Base-by-base conservation (phyloP, 2,797 vertebrate genomes). In the Chromobotia macracanthus region DNA sequence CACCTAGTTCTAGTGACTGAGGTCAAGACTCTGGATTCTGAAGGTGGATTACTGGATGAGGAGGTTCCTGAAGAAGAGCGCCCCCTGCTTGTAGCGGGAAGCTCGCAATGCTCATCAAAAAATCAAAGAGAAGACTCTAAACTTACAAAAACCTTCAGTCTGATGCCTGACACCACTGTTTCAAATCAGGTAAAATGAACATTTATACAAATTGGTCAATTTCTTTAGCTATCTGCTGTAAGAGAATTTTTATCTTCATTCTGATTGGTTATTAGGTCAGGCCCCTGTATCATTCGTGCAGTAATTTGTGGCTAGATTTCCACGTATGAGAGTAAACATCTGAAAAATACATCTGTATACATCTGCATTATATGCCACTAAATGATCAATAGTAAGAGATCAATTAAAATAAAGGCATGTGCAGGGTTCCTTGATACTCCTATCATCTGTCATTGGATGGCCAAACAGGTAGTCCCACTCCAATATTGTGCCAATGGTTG, bases 1-100 rank as follows among this genome's bases (percentile, higher is more conserved):
- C 88, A 92, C 72, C 91, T 95, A 0, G 51, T 90, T 69, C 83
- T 95, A 2, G 87, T 91, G 75, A 77, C 85, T 0, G 86, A 93
- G 55, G 86, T 87, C 19, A 55, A 18, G 11, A 55, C 67, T 13
- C 56, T 5, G 5, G 87, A 87, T 18, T 67, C 63, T 0, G 87
- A 88, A 28, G 77, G 9, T 0, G 71, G 58, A 44, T 75, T 81
- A 61, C 16, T 16, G 1, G 84, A 83, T 0, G 80, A 86, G 46
- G 86, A 85, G 71, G 82, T 46, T 35, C 63, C 79, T 0, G 89
- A 91, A 0, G 94, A 95, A 69, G 89, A 91, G 79, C 90, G 85
- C 18, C 92, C 92, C 60, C 89, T 94, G 76, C 87, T 95, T 53
- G 38, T 73, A 35, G 68, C 74, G 8, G 82, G 79, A 23, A 18